Conservation (phyloP, 2,888 invertebrate genomes). For the Incurvaria masculella region DNA sequence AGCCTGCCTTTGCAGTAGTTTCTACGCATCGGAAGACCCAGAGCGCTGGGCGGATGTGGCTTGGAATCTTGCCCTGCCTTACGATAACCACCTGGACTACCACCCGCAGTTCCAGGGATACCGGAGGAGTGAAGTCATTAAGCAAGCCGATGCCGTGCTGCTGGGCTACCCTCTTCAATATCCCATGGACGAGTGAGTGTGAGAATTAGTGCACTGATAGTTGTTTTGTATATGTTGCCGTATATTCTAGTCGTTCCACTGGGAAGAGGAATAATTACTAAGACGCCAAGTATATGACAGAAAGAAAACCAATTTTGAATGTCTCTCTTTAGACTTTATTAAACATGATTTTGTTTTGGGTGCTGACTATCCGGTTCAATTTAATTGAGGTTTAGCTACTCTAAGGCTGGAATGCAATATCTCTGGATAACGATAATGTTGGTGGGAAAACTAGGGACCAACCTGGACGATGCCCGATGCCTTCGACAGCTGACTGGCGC, state of each 20-base stretch:
- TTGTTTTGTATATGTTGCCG: too few species aligned
- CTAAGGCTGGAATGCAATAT: too few species aligned
- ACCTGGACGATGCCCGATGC: too few species aligned
- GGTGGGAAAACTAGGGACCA: too few species aligned
- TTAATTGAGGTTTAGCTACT: too few species aligned
- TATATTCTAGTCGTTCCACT: too few species aligned
- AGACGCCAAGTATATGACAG: not conserved
- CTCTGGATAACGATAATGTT: too few species aligned
- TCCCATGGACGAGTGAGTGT: constrained; percentile 43
- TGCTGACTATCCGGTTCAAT: too few species aligned
- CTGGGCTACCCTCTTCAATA: constrained; percentile 57
- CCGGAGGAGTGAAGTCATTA: constrained; percentile 38
- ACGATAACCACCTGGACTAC: constrained; percentile 46
- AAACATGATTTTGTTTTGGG: not conserved
- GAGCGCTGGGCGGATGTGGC: constrained; percentile 49
- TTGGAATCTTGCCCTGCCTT: constrained; percentile 48
- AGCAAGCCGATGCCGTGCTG: constrained; percentile 59
- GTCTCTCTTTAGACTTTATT: not conserved
- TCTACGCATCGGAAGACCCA: constrained; percentile 35
- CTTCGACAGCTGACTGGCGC: too few species aligned
- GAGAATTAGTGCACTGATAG: too few species aligned
- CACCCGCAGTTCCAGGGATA: constrained; percentile 58
- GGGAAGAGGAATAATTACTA: too few species aligned
- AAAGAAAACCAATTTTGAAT: not conserved
- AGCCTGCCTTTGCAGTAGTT: constrained; percentile 41